Evolutionary conservation across 2,797 vertebrate species (phyloP), one percentile per base, ranked within the genome.

Genomic region (Myripristis jacobus): DNA sequence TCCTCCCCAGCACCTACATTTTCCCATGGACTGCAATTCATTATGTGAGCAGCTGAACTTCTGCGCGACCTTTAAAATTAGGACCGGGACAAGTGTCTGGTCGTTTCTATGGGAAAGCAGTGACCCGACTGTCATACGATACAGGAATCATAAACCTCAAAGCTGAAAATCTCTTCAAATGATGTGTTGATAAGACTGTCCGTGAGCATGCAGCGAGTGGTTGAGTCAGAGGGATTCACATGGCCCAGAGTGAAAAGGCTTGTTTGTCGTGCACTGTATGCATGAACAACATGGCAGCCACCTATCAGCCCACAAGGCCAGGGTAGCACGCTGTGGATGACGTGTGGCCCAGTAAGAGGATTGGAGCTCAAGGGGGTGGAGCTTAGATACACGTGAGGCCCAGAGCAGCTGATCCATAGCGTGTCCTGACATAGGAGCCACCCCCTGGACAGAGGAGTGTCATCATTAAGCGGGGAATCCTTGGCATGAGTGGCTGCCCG

Each of bases 331-430:
- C 51, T 56, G n/a, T 1, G 44, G 70, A 59, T 81, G 68, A 79
- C 25, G n/a, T 68, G 48, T 9, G 11, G 43, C 64, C 59, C 70
- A 73, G 50, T 91, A 91, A 92, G 87, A 90, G 87, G 91, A 91
- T 90, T 89, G 83, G 52, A 47, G 57, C 44, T n/a, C 24, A 21
- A 59, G 21, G 53, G 70, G 71, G 62, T 19, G 70, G 61, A 7
- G 65, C 66, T 58, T 43, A 50, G 67, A 60, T 22, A 58, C 70
- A 87, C 48, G 69, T 79, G 86, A 62, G 50, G 55, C 7, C 50
- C 27, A 66, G 66, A 83, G 63, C 75, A 79, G 67, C 65, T 79
- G 77, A 90, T 84, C 69, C 70, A 61, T 52, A 59, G 60, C 75
- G 64, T 62, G 46, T 19, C 48, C 66, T 57, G 81, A 81, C 64